These are phyloP conservation scores for Volucella bombylans DNA, from an alignment of 2,888 invertebrate species.

Conservation along the genomic window DNA sequence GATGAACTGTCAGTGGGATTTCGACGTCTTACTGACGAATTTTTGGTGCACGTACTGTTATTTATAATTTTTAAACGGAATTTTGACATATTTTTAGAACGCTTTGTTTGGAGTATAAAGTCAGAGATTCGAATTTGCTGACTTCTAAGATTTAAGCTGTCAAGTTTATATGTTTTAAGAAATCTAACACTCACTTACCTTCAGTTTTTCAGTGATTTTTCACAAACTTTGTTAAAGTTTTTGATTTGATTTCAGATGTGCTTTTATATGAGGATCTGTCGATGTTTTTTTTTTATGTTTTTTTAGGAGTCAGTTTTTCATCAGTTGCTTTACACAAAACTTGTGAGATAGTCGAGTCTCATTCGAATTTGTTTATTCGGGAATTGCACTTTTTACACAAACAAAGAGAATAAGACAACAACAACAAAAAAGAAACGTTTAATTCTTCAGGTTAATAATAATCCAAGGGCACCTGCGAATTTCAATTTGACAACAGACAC, in stretches of 20 bases:
- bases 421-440: constrained; percentile 11
- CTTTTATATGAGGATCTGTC: background rate
- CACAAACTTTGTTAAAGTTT: constrained; percentile 20
- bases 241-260: background rate
- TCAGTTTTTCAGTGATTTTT: background rate
- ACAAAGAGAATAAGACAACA: background rate
- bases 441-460: constrained; percentile 41
- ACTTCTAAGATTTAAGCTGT: no score
- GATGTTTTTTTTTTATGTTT: background rate
- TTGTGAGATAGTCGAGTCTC: constrained; percentile 23
- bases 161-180: background rate
- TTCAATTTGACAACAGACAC: constrained; percentile 51
- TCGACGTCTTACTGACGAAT: no score
- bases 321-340: constrained; percentile 6
- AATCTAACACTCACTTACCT: constrained; percentile 14
- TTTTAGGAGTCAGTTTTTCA: constrained; percentile 11
- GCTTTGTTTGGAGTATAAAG: no score
- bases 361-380: background rate
- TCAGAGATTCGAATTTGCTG: no score
- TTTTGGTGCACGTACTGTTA: no score
- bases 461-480: constrained; percentile 53
- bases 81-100: no score
- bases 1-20: no score
- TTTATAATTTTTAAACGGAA: no score
- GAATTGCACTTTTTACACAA: constrained; percentile 29